phyloP scores from a whole-genome alignment of 1,140 invertebrate species.

The Asbolus verrucosus region DNA sequence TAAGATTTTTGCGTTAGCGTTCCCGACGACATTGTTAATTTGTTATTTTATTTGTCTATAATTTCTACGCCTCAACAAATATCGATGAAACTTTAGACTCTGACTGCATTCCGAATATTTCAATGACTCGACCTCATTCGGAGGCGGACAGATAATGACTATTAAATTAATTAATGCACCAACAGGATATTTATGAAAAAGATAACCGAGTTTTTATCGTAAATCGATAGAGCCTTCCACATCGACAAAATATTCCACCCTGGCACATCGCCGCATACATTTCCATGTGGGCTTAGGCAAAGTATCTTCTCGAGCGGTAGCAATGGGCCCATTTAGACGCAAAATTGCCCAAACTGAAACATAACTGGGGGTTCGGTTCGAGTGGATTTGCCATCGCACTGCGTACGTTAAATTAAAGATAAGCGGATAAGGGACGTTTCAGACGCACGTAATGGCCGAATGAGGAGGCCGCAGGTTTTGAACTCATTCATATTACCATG shows the following conservation, averaged over 20 bases:
- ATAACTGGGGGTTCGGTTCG: too few species aligned
- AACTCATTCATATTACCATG: neutral
- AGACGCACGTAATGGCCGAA: neutral
- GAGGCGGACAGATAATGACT: conserved; percentile 9
- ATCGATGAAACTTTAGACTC: conserved; percentile 37
- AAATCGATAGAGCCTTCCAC: too few species aligned
- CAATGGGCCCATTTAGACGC: too few species aligned
- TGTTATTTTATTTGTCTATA: conserved; percentile 19
- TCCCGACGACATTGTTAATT: neutral
- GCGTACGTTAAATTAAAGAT: too few species aligned
- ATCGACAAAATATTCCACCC: too few species aligned
- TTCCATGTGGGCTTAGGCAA: too few species aligned
- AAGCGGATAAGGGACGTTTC: neutral
- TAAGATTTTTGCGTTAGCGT: neutral
- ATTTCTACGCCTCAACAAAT: conserved; percentile 31
- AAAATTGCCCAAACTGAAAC: too few species aligned
- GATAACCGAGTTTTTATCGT: too few species aligned
- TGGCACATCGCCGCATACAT: too few species aligned
- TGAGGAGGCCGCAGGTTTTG: neutral
- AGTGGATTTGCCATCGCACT: too few species aligned
- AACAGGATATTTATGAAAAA: neutral
- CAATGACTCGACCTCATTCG: conserved; percentile 42
- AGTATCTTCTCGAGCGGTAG: too few species aligned
- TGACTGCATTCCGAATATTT: conserved; percentile 41
- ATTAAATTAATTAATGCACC: conserved; percentile 21